phyloP scores from a whole-genome alignment of 2,797 vertebrate genomes.

The Astyanax mexicanus region DNA sequence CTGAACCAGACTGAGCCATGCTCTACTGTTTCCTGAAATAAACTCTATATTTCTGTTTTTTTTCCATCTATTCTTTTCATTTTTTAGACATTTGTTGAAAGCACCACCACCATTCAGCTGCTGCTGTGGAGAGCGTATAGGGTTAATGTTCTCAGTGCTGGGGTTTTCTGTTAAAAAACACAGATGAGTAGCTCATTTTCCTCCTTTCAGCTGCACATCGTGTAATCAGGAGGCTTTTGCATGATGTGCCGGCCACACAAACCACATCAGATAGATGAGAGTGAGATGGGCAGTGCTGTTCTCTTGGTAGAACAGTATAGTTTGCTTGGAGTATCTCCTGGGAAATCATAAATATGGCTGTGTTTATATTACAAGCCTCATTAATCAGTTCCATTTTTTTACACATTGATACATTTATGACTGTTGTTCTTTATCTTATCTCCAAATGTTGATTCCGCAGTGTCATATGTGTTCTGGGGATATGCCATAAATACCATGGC shows the following conservation, averaged over 20 bases:
- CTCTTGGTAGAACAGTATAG: not conserved
- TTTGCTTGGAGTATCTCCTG: not conserved
- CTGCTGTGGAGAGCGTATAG: not conserved
- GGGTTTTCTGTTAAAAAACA: not conserved
- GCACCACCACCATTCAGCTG: too few species aligned
- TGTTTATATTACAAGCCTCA: not conserved
- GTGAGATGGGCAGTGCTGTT: not conserved
- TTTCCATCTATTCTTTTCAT: not conserved
- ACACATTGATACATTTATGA: too few species aligned
- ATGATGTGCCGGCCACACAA: not conserved
- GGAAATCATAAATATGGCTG: not conserved
- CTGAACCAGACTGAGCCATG: not conserved
- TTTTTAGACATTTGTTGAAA: not conserved
- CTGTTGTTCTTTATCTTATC: too few species aligned
- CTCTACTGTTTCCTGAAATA: slow-evolving; percentile 24
- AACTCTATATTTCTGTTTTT: not conserved
- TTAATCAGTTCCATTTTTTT: too few species aligned
- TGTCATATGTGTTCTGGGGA: too few species aligned
- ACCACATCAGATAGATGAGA: not conserved
- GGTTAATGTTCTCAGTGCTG: not conserved
- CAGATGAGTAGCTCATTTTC: not conserved
- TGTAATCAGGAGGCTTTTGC: not conserved
- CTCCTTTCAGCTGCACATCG: not conserved
- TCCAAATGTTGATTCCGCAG: too few species aligned
- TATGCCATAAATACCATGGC: too few species aligned